A percentile compares a stretch with the other conserved stretches of the same genome.
Evolutionary conservation across 2,113 vertebrate genomes (phyloP).

Genomic region (Tyrannus savana): DNA sequence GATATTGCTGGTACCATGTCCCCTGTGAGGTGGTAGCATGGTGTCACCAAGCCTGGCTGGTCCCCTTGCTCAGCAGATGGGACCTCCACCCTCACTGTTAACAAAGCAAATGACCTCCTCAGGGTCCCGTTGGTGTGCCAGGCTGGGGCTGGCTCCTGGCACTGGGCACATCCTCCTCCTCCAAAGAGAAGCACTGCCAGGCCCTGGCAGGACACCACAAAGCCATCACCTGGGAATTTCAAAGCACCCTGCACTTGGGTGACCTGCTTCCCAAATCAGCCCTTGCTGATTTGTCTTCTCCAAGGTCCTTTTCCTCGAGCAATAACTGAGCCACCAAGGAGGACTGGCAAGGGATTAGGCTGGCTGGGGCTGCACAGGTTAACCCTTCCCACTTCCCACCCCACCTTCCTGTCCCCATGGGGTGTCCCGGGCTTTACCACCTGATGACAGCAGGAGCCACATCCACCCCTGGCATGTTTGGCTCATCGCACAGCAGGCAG

Average conservation of each 20-base stretch:
- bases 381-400: neutral
- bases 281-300: neutral
- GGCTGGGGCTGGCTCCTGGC: neutral
- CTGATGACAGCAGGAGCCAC: neutral
- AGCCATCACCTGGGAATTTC: neutral
- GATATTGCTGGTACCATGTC: neutral
- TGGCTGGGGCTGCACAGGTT: neutral
- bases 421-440: neutral
- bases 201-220: neutral
- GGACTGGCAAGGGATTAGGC: accelerated
- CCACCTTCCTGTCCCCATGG: accelerated
- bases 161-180: neutral
- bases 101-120: neutral
- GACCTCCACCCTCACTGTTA: accelerated
- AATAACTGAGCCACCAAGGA: neutral
- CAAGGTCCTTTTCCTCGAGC: neutral
- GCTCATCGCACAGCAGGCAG: neutral
- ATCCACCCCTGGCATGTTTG: accelerated
- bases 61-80: neutral
- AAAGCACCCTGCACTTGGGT: neutral
- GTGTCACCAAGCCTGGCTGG: neutral
- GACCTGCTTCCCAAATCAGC: neutral
- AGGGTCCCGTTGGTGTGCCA: neutral
- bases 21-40: neutral
- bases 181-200: neutral